Conservation (phyloP, 1,140 invertebrate genomes). For the Adoxophyes honmai region DNA sequence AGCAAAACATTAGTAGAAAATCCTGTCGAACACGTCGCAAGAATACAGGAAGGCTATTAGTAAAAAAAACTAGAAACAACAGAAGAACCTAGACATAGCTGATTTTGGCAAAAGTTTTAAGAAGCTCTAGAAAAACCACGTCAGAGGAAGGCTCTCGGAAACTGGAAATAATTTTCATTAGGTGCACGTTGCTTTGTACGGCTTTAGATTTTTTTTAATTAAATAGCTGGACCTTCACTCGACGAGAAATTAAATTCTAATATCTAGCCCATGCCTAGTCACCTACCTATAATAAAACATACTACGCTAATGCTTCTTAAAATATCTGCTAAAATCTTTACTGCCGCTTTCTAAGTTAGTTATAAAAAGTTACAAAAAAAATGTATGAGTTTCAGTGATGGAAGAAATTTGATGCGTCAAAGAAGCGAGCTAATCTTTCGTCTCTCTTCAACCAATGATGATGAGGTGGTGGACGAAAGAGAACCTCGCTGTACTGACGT, state of each 20-base stretch:
- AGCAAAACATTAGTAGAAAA: not conserved
- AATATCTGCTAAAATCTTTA: not conserved
- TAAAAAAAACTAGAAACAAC: not conserved
- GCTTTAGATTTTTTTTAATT: not conserved
- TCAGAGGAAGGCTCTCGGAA: not conserved
- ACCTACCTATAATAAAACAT: not conserved
- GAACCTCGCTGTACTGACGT: slow-evolving; percentile 1
- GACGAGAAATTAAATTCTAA: not conserved
- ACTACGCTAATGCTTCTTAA: not conserved
- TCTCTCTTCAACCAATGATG: not conserved
- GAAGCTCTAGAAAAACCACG: not conserved
- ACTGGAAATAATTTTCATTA: no score
- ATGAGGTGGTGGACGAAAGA: not conserved
- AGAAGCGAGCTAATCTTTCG: not conserved
- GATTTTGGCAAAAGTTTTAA: not conserved
- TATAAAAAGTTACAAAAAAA: not conserved
- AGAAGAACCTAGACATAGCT: not conserved
- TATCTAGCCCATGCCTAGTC: not conserved
- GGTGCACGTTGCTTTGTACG: no score
- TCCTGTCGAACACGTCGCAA: not conserved
- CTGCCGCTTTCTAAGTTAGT: not conserved
- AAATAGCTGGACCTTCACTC: not conserved
- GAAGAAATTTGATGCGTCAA: not conserved
- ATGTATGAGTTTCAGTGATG: not conserved
- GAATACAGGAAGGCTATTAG: not conserved